Evolutionary conservation across 2,888 invertebrate genomes (phyloP).

Genomic region (Erebia epiphron): DNA sequence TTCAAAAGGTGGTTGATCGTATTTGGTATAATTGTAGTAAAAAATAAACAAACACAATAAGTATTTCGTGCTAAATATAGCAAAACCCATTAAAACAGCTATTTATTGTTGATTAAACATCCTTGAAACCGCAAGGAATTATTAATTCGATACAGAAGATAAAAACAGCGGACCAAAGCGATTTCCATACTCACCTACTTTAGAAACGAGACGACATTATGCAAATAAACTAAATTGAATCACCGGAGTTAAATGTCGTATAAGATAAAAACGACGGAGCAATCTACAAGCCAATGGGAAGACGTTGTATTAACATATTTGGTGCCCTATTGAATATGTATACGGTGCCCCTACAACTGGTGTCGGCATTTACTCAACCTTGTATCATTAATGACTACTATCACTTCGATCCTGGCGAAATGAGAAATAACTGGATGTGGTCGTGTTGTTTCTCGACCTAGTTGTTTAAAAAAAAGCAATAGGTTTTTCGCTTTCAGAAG

Average conservation of each 20-base stretch:
- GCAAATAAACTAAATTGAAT: slow-evolving; percentile 83
- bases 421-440: slow-evolving; percentile 27
- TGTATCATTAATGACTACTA: slow-evolving; percentile 76
- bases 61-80: neutral
- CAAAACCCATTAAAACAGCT: slow-evolving; percentile 3
- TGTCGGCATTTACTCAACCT: slow-evolving; percentile 67
- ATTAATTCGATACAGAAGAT: slow-evolving; percentile 34
- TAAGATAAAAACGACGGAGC: slow-evolving; percentile 82
- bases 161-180: slow-evolving; percentile 33
- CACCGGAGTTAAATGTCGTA: slow-evolving; percentile 83
- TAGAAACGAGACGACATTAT: slow-evolving; percentile 73
- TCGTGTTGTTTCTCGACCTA: slow-evolving; percentile 10
- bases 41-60: slow-evolving; percentile 4
- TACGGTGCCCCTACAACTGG: slow-evolving; percentile 60
- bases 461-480: neutral
- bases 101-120: slow-evolving; percentile 25
- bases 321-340: slow-evolving; percentile 82
- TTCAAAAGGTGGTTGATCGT: neutral
- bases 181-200: slow-evolving; percentile 81
- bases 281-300: slow-evolving; percentile 82
- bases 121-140: slow-evolving; percentile 17
- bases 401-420: slow-evolving; percentile 60
- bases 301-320: slow-evolving; percentile 79
- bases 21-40: no score
- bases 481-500: neutral